Conservation (phyloP, 1,140 invertebrate genomes). For the Bombus waltoni region DNA sequence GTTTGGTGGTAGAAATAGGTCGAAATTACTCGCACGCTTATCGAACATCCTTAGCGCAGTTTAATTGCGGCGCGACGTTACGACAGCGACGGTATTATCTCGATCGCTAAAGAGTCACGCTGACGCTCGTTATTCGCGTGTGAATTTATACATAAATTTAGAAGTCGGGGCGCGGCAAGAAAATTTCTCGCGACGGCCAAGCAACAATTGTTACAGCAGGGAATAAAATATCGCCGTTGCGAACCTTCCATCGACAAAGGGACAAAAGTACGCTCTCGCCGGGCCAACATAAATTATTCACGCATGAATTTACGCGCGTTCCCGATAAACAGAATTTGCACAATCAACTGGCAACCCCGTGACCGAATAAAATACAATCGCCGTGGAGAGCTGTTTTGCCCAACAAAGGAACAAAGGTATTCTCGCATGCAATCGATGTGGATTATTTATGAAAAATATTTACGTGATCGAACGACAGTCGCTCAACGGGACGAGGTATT, state of each 20-base stretch:
- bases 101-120: conserved; percentile 17
- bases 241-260: conserved; percentile 33
- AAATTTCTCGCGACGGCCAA: conserved; percentile 6
- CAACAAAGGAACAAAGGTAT: conserved; percentile 11
- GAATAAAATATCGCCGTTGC: conserved; percentile 23
- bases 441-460: conserved; percentile 40
- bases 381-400: background rate
- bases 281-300: conserved; percentile 38
- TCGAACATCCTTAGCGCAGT: conserved; percentile 18
- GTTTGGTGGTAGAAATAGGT: background rate
- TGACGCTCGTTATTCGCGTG: conserved; percentile 25
- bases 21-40: conserved; percentile 30
- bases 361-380: conserved; percentile 24
- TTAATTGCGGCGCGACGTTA: conserved; percentile 13
- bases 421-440: background rate
- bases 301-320: conserved; percentile 38
- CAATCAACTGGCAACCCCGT: conserved; percentile 21
- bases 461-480: background rate
- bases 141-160: conserved; percentile 48
- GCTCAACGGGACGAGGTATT: background rate
- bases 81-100: conserved; percentile 20
- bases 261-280: conserved; percentile 22
- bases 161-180: background rate
- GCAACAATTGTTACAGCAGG: conserved; percentile 29
- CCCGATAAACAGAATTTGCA: conserved; percentile 46